Evolutionary conservation across 64 coral and sea anemone genomes (phyloP).

Genomic region (Dendronephthya gigantea): DNA sequence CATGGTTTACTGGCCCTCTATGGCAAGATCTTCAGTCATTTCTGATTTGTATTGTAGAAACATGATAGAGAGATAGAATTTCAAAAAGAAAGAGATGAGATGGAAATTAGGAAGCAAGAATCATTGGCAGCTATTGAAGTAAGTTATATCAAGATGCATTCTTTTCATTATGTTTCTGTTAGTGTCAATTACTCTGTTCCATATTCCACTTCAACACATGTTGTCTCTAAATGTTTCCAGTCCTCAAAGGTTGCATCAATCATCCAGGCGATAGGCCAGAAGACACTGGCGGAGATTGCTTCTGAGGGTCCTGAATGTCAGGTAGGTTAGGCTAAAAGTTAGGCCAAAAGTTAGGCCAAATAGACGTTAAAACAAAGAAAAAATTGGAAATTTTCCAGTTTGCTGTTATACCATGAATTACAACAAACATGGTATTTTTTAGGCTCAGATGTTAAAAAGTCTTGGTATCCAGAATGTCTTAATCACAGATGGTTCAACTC

Average conservation of each 20-base stretch:
- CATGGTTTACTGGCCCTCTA: no score
- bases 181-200: neutral
- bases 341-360: no score
- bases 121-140: constrained; percentile 76
- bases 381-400: no score
- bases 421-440: neutral
- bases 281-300: constrained; percentile 66
- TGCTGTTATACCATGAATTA: no score
- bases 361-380: no score
- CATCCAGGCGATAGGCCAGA: constrained; percentile 54
- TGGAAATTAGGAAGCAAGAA: constrained; percentile 57
- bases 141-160: neutral
- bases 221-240: no score
- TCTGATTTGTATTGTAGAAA: constrained; percentile 39
- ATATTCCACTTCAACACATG: neutral
- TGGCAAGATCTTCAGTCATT: neutral
- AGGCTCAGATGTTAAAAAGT: constrained; percentile 42
- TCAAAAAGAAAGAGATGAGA: constrained; percentile 48
- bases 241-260: constrained; percentile 45
- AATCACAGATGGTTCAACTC: constrained; percentile 51
- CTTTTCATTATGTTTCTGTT: neutral
- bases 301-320: constrained; percentile 60
- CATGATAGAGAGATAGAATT: constrained; percentile 52
- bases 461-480: constrained; percentile 42
- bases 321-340: constrained; percentile 33